These are phyloP conservation scores for Heterotilapia buettikoferi DNA, from an alignment of 2,113 vertebrate species.

Conservation along the genomic window DNA sequence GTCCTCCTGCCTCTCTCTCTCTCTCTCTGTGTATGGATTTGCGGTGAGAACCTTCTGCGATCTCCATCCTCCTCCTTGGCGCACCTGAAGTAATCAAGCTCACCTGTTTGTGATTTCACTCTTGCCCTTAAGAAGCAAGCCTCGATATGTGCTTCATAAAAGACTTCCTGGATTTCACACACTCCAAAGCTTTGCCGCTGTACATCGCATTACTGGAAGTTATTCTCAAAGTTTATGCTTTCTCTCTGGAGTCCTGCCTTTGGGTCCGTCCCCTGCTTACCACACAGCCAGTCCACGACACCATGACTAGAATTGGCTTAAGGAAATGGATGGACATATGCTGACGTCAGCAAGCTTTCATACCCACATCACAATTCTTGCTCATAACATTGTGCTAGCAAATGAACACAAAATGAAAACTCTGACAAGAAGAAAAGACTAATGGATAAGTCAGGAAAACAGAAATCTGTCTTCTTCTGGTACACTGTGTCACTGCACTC, in stretches of 20 bases:
- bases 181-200: background rate
- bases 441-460: background rate
- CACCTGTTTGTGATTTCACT: no score
- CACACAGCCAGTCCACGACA: rapidly evolving
- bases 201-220: background rate
- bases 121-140: no score
- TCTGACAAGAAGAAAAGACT: background rate
- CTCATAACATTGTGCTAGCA: background rate
- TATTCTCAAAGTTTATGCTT: background rate
- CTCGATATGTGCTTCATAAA: background rate
- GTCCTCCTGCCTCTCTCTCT: no score
- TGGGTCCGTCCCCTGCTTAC: background rate
- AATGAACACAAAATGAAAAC: no score
- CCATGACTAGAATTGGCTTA: background rate
- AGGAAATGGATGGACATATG: background rate
- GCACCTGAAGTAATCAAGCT: no score
- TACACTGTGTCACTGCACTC: background rate
- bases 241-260: background rate
- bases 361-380: background rate
- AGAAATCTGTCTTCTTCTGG: background rate
- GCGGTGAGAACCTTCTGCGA: no score
- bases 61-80: no score
- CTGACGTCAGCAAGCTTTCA: background rate
- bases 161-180: background rate
- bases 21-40: no score